Conservation (phyloP, 2,888 invertebrate species). For the Orchesella flavescens region DNA sequence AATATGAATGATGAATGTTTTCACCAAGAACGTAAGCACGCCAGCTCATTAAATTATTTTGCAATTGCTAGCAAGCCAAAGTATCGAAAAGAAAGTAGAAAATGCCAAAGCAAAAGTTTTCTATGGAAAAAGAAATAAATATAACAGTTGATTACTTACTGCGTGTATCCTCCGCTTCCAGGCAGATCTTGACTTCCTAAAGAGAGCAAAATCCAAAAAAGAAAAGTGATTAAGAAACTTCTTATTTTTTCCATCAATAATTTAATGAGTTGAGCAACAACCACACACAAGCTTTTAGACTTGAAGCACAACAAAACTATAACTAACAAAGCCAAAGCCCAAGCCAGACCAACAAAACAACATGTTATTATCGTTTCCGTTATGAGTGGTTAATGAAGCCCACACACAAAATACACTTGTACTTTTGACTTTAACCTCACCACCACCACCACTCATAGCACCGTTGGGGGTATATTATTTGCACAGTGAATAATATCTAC, state of each 20-base stretch:
- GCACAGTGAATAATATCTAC: conserved; percentile 2
- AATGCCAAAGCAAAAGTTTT: background rate
- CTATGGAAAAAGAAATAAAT: conserved; percentile 5
- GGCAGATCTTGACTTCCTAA: conserved; percentile 72
- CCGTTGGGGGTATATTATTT: conserved; percentile 25
- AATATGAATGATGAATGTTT: too few relatives aligned
- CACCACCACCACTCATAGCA: background rate
- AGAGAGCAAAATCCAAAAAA: conserved; percentile 48
- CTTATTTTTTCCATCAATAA: conserved; percentile 31
- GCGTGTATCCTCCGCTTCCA: conserved; percentile 72
- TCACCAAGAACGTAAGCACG: too few relatives aligned
- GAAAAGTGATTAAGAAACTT: conserved; percentile 50
- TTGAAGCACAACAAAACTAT: background rate
- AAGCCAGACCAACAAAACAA: background rate
- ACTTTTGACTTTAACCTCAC: background rate
- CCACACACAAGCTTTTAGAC: conserved; percentile 18
- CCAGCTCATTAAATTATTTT: background rate
- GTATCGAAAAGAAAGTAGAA: background rate
- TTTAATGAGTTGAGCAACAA: conserved; percentile 24
- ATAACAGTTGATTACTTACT: conserved; percentile 65
- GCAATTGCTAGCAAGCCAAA: background rate
- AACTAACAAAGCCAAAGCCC: background rate
- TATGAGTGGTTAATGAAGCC: conserved; percentile 39
- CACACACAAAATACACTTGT: conserved; percentile 15
- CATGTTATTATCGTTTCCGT: conserved; percentile 18